Percentiles rank a stretch among this genome's conserved stretches.
Evolutionary conservation across 2,797 vertebrate species (phyloP).

Genomic region (Lateolabrax maculatus): DNA sequence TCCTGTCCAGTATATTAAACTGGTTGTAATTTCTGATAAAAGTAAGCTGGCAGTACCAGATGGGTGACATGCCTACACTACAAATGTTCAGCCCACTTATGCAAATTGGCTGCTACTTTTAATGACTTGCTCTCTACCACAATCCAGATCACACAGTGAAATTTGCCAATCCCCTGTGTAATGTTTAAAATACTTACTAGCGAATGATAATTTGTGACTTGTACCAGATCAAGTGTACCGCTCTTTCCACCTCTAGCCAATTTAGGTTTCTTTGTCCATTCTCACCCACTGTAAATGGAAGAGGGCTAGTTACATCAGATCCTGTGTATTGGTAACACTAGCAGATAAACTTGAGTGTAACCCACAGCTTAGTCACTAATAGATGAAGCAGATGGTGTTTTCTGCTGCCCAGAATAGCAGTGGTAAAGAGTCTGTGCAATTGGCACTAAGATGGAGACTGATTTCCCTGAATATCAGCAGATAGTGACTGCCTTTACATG

Average conservation of each 20-base stretch:
- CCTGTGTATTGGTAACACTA: constrained; percentile 20
- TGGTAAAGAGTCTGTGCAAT: constrained; percentile 9
- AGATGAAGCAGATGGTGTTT: constrained; percentile 53
- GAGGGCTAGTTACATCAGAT: neutral
- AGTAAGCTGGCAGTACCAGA: neutral
- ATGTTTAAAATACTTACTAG: neutral
- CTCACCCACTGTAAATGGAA: neutral
- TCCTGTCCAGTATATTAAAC: neutral
- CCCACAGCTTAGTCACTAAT: constrained; percentile 14
- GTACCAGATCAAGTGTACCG: neutral
- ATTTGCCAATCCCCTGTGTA: neutral
- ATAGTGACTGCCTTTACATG: neutral
- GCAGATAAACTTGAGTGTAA: constrained; percentile 20
- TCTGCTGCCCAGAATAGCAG: constrained; percentile 42
- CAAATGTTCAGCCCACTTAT: constrained; percentile 4
- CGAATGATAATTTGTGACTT: neutral
- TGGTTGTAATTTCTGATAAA: neutral
- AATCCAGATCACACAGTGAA: constrained; percentile 1
- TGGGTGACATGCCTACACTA: constrained; percentile 8
- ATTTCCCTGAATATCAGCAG: constrained; percentile 9
- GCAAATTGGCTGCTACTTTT: neutral
- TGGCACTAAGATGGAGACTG: constrained; percentile 22
- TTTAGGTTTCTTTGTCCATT: neutral
- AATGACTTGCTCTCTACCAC: neutral
- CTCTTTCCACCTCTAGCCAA: neutral